phyloP scores from a whole-genome alignment of 2,113 vertebrate genomes.

The pig (Sus scrofa) region DNA sequence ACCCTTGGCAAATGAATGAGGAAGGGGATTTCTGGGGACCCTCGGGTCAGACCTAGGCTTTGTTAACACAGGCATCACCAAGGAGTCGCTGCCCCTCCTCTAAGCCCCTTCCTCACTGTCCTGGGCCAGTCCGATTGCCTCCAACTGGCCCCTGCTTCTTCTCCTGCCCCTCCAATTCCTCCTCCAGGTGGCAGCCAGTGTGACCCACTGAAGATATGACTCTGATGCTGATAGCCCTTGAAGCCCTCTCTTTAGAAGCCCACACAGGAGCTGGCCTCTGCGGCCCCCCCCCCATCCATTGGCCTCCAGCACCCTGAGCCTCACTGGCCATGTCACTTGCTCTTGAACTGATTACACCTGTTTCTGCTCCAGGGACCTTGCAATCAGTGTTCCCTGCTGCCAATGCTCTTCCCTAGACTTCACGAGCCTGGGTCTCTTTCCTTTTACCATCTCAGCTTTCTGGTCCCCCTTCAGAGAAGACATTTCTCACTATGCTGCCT shows the following conservation, averaged over 20 bases:
- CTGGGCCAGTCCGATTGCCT: background rate
- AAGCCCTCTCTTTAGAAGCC: background rate
- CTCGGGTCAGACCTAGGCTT: too few relatives aligned
- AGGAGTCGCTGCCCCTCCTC: background rate
- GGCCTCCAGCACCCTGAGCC: background rate
- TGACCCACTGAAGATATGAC: background rate
- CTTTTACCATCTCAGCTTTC: background rate
- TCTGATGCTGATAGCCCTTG: background rate
- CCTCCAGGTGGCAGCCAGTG: background rate
- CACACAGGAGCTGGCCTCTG: background rate
- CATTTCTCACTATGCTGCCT: background rate
- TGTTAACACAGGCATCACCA: background rate
- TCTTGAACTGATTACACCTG: too few relatives aligned
- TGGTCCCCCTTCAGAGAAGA: background rate
- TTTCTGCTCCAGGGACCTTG: background rate
- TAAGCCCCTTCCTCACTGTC: background rate
- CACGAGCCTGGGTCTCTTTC: background rate
- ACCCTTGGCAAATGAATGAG: background rate
- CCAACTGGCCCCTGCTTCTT: background rate
- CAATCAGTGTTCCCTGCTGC: background rate
- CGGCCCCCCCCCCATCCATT: too few relatives aligned
- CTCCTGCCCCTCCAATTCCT: background rate
- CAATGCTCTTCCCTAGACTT: background rate
- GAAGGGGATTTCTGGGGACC: background rate
- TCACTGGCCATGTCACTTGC: background rate